Evolutionary conservation across 2,888 invertebrate genomes (phyloP), one percentile per base, ranked within the genome.

Genomic region (Stenurella melanura): DNA sequence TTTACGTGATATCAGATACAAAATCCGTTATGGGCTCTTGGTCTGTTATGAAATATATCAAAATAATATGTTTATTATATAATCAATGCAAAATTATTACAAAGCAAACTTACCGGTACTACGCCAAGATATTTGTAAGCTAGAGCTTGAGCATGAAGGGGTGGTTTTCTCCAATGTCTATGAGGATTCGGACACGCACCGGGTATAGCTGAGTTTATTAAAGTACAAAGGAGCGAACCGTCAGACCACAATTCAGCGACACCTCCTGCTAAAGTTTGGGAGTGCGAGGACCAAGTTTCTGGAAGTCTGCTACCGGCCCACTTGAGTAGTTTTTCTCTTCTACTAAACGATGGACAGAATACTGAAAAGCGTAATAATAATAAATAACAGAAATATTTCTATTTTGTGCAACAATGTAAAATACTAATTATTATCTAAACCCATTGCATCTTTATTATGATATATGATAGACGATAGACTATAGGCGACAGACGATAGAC

Each of bases 41-140:
- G n/a, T n/a, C n/a, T n/a, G n/a, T 26, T 26, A 26, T 26, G 21
- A 26, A 3, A 26, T 26, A 4, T 26, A 26, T 26, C 21, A 4
- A 26, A 26, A 3, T 26, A 26, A 26, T 26, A 26, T 4, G 2
- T 26, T 26, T 26, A 4, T 26, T 26, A 26, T 26, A 3, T 26
- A 3, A 4, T 26, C 4, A 26, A 3, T 34, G 7, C 7, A 34
- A 6, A 34, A 34, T 34, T 7, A 63, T 57, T 67, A 15, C 42
- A 70, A 30, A 70, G 21, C 15, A 4, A 50, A 3, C 67, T 67
- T 85, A 93, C 93, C 85, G 92, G 92, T 81, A 90, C 89, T 80
- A 93, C 90, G 84, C 92, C 92, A 81, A 93, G 90, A 85, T 93
- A 92, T 84, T 92, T 91, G 78, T 92, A 92, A 54, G 92, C 92